Conservation (phyloP, 2,888 invertebrate species). For the Oeneis ivallda region DNA sequence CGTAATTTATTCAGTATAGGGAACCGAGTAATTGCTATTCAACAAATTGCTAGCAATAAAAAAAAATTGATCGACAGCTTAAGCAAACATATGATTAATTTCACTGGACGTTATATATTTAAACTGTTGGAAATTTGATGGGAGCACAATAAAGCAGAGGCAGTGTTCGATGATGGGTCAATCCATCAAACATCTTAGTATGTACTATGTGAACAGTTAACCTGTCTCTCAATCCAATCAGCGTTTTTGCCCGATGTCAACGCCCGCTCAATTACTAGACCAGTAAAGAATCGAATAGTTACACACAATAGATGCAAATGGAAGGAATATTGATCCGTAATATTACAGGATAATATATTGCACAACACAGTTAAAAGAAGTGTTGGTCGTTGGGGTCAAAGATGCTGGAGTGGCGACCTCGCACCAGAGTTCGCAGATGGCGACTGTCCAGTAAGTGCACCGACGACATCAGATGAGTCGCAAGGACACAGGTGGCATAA, state of each 20-base stretch:
- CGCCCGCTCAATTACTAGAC: constrained; percentile 55
- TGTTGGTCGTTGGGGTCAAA: not conserved
- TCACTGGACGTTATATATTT: constrained; percentile 58
- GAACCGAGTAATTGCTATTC: constrained; percentile 43
- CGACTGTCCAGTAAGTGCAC: too few species aligned
- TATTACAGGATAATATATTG: constrained; percentile 36
- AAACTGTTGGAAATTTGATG: constrained; percentile 63
- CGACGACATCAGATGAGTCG: too few species aligned
- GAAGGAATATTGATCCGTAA: constrained; percentile 68
- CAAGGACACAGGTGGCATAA: too few species aligned
- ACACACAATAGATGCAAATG: constrained; percentile 68
- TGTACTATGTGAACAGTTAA: constrained; percentile 57
- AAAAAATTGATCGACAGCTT: constrained; percentile 50
- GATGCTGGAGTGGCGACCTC: too few species aligned
- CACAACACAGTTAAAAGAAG: constrained; percentile 32
- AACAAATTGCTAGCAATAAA: constrained; percentile 45
- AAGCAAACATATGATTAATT: constrained; percentile 58
- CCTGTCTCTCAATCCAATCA: constrained; percentile 56
- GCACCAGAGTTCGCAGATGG: too few species aligned
- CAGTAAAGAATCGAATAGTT: constrained; percentile 50
- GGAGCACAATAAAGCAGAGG: constrained; percentile 49
- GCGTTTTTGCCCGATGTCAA: constrained; percentile 65
- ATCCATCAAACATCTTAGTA: constrained; percentile 62
- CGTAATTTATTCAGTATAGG: constrained; percentile 44
- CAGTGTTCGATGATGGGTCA: constrained; percentile 55